These are phyloP conservation scores for Sinopyrophorus schimmeli DNA, from an alignment of 2,888 invertebrate species.

Conservation along the genomic window DNA sequence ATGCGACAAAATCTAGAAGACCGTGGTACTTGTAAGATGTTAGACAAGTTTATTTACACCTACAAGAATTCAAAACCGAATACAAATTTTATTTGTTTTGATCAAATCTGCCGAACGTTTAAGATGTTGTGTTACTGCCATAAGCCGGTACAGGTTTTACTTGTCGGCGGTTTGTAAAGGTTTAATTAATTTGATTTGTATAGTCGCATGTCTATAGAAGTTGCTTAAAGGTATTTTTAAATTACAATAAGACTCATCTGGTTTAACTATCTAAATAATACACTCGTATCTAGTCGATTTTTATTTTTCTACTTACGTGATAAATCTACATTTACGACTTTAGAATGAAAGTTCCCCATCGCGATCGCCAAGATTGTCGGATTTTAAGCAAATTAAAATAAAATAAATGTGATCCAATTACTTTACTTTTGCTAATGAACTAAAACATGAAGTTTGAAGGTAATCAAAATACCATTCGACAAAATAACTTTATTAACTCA, in stretches of 20 bases:
- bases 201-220: conserved; percentile 20
- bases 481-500: conserved; percentile 30
- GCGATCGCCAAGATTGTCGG: too few species aligned
- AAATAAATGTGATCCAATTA: conserved; percentile 17
- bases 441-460: conserved; percentile 16
- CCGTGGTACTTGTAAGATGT: too few species aligned
- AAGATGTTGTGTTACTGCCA: conserved; percentile 22
- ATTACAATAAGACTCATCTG: conserved; percentile 3
- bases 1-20: too few species aligned
- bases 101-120: conserved; percentile 29
- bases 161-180: conserved; percentile 34
- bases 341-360: not conserved
- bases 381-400: conserved; percentile 1
- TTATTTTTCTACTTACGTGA: too few species aligned
- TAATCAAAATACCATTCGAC: conserved; percentile 25
- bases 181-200: conserved; percentile 35
- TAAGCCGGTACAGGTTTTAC: conserved; percentile 26
- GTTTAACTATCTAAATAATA: not conserved
- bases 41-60: conserved; percentile 26
- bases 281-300: too few species aligned
- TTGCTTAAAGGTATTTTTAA: conserved; percentile 13
- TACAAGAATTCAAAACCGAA: conserved; percentile 19
- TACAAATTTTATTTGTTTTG: conserved; percentile 28
- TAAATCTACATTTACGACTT: conserved; percentile 1
- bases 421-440: conserved; percentile 26